Base-by-base conservation (phyloP, 2,797 vertebrate genomes). In the Etheostoma perlongum region DNA sequence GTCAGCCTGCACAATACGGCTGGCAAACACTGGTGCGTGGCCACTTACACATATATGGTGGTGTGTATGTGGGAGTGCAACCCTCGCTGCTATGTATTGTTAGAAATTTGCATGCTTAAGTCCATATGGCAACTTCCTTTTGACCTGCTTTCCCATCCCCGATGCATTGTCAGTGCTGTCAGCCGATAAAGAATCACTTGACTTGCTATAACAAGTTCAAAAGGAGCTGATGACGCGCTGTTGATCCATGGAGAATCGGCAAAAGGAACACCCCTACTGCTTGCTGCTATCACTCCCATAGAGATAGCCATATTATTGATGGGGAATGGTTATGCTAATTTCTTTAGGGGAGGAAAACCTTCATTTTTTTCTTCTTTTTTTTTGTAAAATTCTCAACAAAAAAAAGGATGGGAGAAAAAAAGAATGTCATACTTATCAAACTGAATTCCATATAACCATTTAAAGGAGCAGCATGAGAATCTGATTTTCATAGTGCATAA, bases 201-300 rank as follows among this genome's bases (percentile, higher is more conserved):
- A 98, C 97, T 97, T 97, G 96, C 96, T 98, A 96, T 96, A 97
- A 96, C 96, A 96, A 97, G 97, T 97, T 98, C 96, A 97, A 97
- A 98, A 98, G 97, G 95, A 95, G 95, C 96, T 93, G 96, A 97
- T 96, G 96, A 96, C 96, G 96, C 96, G 96, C 96, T 94, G 96
- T 96, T 95, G 96, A 97, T 97, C 96, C 97, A 96, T 94, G 95
- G 96, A 98, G 96, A 98, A 97, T 95, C 95, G 96, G 94, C 95
- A 94, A 97, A 96, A 97, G 96, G 96, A 95, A 97, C 96, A 95
- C 96, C 96, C 96, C 96, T 96, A 96, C 96, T 96, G 96, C 95
- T 97, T 84, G 81, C 94, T 92, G 95, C 96, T 96, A 97, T 97
- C 97, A 96, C 95, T 96, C 96, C 97, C 96, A 97, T 96, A 96